Base-by-base conservation (phyloP, 2,113 vertebrate genomes). In the Erythrocercus mccallii region DNA sequence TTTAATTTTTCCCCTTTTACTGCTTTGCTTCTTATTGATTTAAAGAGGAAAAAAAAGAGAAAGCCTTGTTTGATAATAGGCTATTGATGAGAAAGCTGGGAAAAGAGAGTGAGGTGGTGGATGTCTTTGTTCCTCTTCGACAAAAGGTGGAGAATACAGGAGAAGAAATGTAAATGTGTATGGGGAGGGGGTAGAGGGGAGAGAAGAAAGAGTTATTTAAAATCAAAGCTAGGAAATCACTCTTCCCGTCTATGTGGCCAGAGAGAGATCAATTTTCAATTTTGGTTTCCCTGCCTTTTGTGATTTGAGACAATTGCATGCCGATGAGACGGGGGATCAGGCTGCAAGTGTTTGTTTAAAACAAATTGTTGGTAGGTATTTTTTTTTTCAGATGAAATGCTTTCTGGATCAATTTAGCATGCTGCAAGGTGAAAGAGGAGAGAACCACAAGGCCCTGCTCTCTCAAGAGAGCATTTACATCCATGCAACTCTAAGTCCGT, bases 241-340 rank as follows among this genome's bases (percentile, higher is more conserved):
- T 94, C 95, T 96, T 96, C 81, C 54, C 15, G 16, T 94, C 91
- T 95, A 21, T 0, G 0, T 86, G 78, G 83, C 76, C 7, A 25
- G 73, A 95, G 79, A 2, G 20, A 96, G 94, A 97, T 96, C 97
- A 97, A 96, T 97, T 97, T 97, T 97, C 96, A 97, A 95, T 97
- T 96, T 96, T 78, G 37, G 53, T 92, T 95, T 94, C 65, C 35
- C 58, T 94, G 82, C 82, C 87, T 96, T 96, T 95, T 96, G 86
- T 97, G 84, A 94, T 89, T 82, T 1, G 19, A 96, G 90, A 92
- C 79, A 85, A 94, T 94, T 42, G 33, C 30, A 38, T 94, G 85
- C 94, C 0, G 0, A 47, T 87, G 73, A 89, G 79, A 91, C 61
- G 72, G 37, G 89, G 76, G 37, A 81, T 94, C 62, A 94, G 81